Evolutionary conservation across 2,113 vertebrate species (phyloP).

Genomic region (Lucifuga dentata): DNA sequence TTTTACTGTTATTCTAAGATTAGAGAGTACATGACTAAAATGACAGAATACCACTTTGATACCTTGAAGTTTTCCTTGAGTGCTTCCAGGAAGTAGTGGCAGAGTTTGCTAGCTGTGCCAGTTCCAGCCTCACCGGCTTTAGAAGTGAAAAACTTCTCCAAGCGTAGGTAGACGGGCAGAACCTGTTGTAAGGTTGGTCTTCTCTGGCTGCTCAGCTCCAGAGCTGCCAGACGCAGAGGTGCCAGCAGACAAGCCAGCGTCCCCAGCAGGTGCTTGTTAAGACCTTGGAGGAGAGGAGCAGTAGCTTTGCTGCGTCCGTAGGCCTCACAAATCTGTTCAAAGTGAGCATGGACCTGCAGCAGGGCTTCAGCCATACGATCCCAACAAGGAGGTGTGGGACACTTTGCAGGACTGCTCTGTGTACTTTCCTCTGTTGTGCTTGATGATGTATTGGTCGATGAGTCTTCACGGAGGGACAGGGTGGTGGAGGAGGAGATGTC

Average conservation of each 20-base stretch:
- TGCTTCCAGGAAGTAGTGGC: constrained; percentile 97
- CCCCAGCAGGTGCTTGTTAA: constrained; percentile 96
- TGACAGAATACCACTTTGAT: not conserved
- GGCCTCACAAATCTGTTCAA: constrained; percentile 96
- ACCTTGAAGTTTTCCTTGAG: constrained; percentile 98
- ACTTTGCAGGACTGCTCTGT: constrained; percentile 70
- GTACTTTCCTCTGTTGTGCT: constrained; percentile 76
- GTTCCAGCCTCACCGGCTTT: constrained; percentile 95
- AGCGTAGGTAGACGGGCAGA: constrained; percentile 93
- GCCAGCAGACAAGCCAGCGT: constrained; percentile 93
- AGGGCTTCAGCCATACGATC: constrained; percentile 93
- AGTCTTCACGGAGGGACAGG: constrained; percentile 87
- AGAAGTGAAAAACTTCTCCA: constrained; percentile 99
- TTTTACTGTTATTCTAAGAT: not conserved
- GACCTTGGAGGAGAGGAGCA: constrained; percentile 93
- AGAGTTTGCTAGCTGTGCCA: constrained; percentile 94
- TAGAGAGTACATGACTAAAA: not conserved
- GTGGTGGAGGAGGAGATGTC: constrained; percentile 91
- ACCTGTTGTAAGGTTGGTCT: constrained; percentile 96
- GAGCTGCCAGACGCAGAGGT: constrained; percentile 91
- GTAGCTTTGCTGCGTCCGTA: constrained; percentile 95
- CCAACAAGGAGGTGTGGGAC: constrained; percentile 94
- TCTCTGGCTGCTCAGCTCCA: constrained; percentile 93
- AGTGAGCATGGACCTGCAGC: constrained; percentile 94
- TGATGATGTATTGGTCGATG: constrained; percentile 72